A percentile compares a stretch with the other conserved stretches of the same genome.
These are phyloP conservation scores for Hyperoplus immaculatus DNA, from an alignment of 2,797 vertebrate species.

Conservation along the genomic window DNA sequence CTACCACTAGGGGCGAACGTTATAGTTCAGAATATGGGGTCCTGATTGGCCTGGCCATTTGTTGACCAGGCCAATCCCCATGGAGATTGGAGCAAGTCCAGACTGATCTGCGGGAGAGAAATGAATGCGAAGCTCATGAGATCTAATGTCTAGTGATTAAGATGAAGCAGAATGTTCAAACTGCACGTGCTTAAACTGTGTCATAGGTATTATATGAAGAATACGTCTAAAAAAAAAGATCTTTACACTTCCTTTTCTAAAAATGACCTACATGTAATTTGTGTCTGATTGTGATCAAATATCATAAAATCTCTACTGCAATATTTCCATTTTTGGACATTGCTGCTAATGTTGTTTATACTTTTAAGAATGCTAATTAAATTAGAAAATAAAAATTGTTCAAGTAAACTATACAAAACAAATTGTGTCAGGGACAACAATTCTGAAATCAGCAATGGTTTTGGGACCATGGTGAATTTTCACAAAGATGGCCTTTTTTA, in stretches of 20 bases:
- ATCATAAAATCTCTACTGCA: neutral
- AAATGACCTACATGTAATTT: neutral
- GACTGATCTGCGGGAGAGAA: too few relatives aligned
- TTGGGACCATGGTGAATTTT: conserved; percentile 7
- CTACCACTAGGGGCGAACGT: too few relatives aligned
- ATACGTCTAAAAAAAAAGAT: neutral
- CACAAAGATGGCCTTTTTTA: neutral
- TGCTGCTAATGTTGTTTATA: neutral
- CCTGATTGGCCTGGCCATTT: too few relatives aligned
- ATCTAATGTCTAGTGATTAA: neutral
- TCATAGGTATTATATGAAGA: neutral
- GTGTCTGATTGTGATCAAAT: neutral
- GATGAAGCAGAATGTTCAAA: neutral
- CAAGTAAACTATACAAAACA: neutral
- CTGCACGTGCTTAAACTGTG: neutral
- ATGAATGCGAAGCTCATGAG: too few relatives aligned
- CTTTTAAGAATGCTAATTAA: neutral
- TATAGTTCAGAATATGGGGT: too few relatives aligned
- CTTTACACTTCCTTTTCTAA: conserved; percentile 9
- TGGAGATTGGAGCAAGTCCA: too few relatives aligned
- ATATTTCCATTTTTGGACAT: neutral
- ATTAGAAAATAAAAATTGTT: neutral
- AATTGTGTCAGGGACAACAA: neutral
- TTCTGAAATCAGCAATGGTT: conserved; percentile 28
- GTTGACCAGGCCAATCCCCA: too few relatives aligned